Conservation (phyloP, 2,888 invertebrate species). For the Calliphora vomitoria region DNA sequence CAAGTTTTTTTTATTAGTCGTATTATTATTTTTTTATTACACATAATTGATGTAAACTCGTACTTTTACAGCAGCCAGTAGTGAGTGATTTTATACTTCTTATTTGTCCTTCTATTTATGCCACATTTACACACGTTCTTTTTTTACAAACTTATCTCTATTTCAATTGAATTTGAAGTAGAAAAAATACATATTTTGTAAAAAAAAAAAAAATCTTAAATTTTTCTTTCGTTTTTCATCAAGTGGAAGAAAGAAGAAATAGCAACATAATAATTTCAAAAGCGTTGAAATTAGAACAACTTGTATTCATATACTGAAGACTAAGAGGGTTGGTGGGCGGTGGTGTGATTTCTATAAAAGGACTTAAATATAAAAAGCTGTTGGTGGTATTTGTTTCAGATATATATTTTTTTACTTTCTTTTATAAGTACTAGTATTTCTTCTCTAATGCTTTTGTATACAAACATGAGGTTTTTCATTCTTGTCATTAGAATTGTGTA, state of each 20-base stretch:
- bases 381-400: conserved; percentile 45
- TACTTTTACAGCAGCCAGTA: background rate
- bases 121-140: conserved; percentile 14
- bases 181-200: conserved; percentile 22
- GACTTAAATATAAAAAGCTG: conserved; percentile 46
- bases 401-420: background rate
- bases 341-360: conserved; percentile 25
- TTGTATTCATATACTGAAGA: background rate
- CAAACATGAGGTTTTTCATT: conserved; percentile 50
- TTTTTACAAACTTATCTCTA: background rate
- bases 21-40: conserved; percentile 53
- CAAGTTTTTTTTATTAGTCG: conserved; percentile 54
- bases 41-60: conserved; percentile 33
- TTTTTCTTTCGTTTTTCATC: conserved; percentile 31
- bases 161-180: conserved; percentile 51
- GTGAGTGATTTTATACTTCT: background rate
- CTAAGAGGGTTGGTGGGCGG: background rate
- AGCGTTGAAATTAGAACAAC: conserved; percentile 54
- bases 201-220: conserved; percentile 8
- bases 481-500: conserved; percentile 14
- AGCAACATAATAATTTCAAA: conserved; percentile 37
- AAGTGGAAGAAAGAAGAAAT: conserved; percentile 33
- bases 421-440: conserved; percentile 5
- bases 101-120: conserved; percentile 17
- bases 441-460: conserved; percentile 56